These are phyloP conservation scores for Periplaneta americana DNA, from an alignment of 1,140 invertebrate species.

Conservation along the genomic window DNA sequence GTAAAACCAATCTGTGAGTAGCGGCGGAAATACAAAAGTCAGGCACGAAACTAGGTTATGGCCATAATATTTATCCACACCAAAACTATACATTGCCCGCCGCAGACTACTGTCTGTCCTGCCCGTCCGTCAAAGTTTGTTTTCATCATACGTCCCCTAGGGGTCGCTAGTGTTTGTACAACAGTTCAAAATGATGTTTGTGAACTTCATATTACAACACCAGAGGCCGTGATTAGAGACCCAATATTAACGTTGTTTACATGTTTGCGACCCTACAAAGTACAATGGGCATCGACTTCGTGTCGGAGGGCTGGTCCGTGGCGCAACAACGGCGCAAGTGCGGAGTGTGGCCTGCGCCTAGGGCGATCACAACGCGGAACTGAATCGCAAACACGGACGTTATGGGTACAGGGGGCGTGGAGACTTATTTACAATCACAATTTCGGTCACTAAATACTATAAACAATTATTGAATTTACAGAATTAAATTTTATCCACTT, in stretches of 20 bases:
- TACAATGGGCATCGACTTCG: background rate
- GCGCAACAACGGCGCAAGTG: no score
- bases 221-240: background rate
- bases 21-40: background rate
- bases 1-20: no score
- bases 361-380: no score
- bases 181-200: background rate
- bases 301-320: background rate
- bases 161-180: background rate
- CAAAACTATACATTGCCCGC: background rate
- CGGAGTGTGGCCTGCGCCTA: no score
- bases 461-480: no score
- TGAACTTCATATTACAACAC: background rate
- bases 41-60: no score
- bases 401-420: no score
- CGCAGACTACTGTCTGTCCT: background rate
- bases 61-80: background rate
- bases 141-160: background rate
- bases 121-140: background rate
- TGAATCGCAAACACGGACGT: no score
- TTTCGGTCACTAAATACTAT: no score
- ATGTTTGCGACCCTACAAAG: background rate
- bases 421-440: no score
- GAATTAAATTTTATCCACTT: no score
- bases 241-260: background rate